Evolutionary conservation across 1,140 invertebrate genomes (phyloP).

Genomic region (Zaprionus gabonicus): DNA sequence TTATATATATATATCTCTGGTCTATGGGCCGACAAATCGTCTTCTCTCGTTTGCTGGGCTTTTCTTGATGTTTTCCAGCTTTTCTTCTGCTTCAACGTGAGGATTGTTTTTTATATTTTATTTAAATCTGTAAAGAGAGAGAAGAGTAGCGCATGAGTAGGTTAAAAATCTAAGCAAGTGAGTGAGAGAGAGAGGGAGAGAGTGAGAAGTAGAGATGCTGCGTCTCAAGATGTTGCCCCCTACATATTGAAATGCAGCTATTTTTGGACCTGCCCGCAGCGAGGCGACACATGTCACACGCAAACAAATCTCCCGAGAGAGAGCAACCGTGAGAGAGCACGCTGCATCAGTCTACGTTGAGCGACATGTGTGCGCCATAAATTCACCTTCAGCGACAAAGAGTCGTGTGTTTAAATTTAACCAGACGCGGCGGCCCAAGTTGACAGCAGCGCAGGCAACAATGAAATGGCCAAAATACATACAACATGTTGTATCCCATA

Average conservation of each 20-base stretch:
- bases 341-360: conserved; percentile 3
- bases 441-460: conserved; percentile 33
- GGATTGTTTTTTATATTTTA: conserved; percentile 2
- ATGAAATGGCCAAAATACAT: conserved; percentile 35
- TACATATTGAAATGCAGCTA: conserved; percentile 74
- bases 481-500: conserved; percentile 14
- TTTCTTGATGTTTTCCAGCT: conserved; percentile 23
- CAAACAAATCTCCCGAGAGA: conserved; percentile 15
- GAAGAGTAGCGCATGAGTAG: conserved; percentile 9
- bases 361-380: conserved; percentile 81
- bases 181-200: conserved; percentile 38
- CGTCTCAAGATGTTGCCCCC: conserved; percentile 9
- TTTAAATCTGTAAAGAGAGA: conserved; percentile 32
- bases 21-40: conserved; percentile 9
- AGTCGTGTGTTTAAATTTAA: conserved; percentile 73
- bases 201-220: not conserved
- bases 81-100: conserved; percentile 1
- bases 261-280: conserved; percentile 54
- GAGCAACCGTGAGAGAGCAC: conserved; percentile 9
- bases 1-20: conserved; percentile 9
- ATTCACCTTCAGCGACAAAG: conserved; percentile 76
- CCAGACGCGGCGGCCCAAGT: conserved; percentile 33
- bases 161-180: conserved; percentile 37
- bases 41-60: conserved; percentile 1
- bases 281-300: conserved; percentile 71